A percentile compares a stretch with the other conserved stretches of the same genome.
These are phyloP conservation scores for western clawed frog (Xenopus tropicalis) DNA, from an alignment of 2,113 vertebrate species.

Conservation along the genomic window DNA sequence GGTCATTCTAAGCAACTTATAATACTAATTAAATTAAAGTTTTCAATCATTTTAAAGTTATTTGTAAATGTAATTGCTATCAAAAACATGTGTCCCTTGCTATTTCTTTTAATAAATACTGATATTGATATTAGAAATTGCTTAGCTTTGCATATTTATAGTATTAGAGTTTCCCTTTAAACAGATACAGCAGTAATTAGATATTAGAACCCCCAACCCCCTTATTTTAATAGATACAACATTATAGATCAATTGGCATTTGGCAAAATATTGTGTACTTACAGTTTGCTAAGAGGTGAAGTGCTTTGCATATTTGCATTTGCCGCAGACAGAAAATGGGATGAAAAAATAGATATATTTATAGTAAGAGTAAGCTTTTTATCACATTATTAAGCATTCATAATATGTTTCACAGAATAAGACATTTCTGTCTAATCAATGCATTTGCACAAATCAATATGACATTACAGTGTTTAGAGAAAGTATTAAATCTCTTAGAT, in stretches of 20 bases:
- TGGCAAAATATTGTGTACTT: too few species aligned
- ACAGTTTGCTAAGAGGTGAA: neutral
- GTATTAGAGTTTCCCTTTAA: too few species aligned
- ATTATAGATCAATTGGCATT: conserved; percentile 12
- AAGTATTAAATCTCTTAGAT: conserved; percentile 60
- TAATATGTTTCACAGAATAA: conserved; percentile 1
- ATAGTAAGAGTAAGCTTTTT: conserved; percentile 15
- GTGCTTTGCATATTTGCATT: neutral
- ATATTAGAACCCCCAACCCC: conserved; percentile 3
- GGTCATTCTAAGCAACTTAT: too few species aligned
- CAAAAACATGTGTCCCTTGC: too few species aligned
- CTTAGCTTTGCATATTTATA: too few species aligned
- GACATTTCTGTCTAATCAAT: conserved; percentile 2
- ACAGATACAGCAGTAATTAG: conserved; percentile 11
- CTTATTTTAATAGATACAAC: conserved; percentile 16
- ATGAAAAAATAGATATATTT: neutral
- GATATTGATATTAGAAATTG: too few species aligned
- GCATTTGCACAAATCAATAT: conserved; percentile 49
- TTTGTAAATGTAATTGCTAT: too few species aligned
- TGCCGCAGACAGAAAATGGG: conserved; percentile 8
- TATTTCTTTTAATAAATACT: too few species aligned
- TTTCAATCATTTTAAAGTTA: too few species aligned
- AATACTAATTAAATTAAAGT: too few species aligned
- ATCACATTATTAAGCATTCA: conserved; percentile 16
- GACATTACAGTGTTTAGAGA: conserved; percentile 52